Evolutionary conservation across 2,797 vertebrate genomes (phyloP).

Genomic region (Eulemur coronatus): DNA sequence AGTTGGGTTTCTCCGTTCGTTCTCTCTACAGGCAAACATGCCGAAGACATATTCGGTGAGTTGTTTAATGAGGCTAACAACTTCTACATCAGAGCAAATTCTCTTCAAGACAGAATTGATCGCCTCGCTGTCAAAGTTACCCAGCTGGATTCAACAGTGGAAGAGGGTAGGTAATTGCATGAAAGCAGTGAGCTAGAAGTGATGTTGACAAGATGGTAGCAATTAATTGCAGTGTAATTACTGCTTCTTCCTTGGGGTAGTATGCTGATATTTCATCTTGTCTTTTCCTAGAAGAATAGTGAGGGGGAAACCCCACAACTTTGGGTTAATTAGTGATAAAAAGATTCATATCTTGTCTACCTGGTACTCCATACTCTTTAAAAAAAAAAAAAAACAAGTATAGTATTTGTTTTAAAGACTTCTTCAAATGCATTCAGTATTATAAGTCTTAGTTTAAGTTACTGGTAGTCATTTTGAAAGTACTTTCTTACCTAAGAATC

Average conservation of each 20-base stretch:
- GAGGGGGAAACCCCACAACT: background rate
- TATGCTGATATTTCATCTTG: constrained; percentile 61
- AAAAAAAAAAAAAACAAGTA: background rate
- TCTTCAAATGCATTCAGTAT: background rate
- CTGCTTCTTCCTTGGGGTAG: constrained; percentile 64
- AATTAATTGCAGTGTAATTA: constrained; percentile 78
- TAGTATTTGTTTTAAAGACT: background rate
- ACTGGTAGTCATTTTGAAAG: background rate
- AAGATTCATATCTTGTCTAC: background rate
- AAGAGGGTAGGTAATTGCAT: constrained; percentile 93
- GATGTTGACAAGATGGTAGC: constrained; percentile 71
- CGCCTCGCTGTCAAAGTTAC: constrained; percentile 98
- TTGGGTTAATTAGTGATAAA: background rate
- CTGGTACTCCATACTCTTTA: background rate
- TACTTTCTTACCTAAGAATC: background rate
- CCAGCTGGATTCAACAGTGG: constrained; percentile 98
- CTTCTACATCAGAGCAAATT: constrained; percentile 98
- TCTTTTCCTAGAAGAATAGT: constrained; percentile 45
- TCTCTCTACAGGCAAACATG: constrained; percentile 94
- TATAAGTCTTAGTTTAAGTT: background rate
- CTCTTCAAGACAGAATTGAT: constrained; percentile 98
- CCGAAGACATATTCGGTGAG: constrained; percentile 99
- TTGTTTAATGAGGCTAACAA: constrained; percentile 98
- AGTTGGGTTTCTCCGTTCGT: constrained; percentile 49
- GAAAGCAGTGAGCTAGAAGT: constrained; percentile 69